Evolutionary conservation across 2,888 invertebrate genomes (phyloP), one percentile per base, ranked within the genome.

Genomic region (Cephus rjabovi): DNA sequence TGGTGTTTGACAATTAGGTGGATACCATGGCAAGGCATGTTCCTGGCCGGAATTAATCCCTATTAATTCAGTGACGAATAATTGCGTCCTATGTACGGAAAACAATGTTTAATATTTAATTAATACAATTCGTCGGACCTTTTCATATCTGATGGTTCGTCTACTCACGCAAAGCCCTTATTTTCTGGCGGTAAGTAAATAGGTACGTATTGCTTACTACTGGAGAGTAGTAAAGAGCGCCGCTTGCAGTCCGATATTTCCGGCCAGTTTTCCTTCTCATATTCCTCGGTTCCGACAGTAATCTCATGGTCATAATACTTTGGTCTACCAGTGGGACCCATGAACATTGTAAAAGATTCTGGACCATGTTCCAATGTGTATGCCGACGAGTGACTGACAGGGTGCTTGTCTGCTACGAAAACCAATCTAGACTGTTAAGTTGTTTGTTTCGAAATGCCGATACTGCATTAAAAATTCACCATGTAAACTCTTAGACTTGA

Each of bases 21-120:
- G 96, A 88, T 95, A 95, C 96, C 96, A 96, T 4, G 96, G 96
- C 81, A 96, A 91, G 73, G 95, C 94, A 85, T 96, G 95, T 86
- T 95, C 95, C 23, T 93, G 93, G 6, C 92, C 92, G 23, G 92
- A 91, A 11, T 94, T 92, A 75, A 96, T 93, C 11, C 94, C 95
- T 81, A 96, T 94, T 76, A 93, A 93, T 56, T 94, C 94, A 79
- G 83, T 88, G 34, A 88, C 83, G 79, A 88, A 87, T 77, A 87
- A 81, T 75, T 87, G 84, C 33, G 85, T 87, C 71, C 87, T 87
- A 79, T 71, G 75, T 37, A 69, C 33, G 69, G 70, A 34, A 71
- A 74, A 31, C 74, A 78, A 77, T 30, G 75, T 73, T 71, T 12
- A 81, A 79, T 73, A 71, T 73, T 73, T 33, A 68, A 15, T 31